phyloP scores from a whole-genome alignment of 2,888 invertebrate species.

The Pyrochroa serraticornis region DNA sequence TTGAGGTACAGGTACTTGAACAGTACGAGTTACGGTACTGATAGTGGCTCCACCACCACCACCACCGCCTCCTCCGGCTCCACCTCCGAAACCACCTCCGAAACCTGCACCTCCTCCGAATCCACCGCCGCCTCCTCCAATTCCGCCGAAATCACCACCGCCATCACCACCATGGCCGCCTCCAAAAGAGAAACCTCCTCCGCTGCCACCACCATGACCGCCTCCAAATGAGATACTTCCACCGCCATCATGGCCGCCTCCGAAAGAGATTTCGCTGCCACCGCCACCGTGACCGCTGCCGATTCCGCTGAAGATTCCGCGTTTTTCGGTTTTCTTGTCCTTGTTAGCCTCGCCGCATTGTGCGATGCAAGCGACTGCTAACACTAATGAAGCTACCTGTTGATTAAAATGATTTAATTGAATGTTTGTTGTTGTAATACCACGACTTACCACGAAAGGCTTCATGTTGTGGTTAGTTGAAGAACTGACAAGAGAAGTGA shows the following conservation, averaged over 20 bases:
- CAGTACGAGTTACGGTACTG: conserved; percentile 51
- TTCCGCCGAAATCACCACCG: conserved; percentile 33
- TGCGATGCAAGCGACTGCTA: conserved; percentile 45
- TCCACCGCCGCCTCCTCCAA: conserved; percentile 28
- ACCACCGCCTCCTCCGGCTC: conserved; percentile 37
- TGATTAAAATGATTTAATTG: not conserved
- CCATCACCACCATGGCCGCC: conserved; percentile 29
- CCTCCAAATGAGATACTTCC: conserved; percentile 27
- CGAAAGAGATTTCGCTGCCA: conserved; percentile 8
- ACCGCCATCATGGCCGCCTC: conserved; percentile 14
- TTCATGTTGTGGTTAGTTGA: conserved; percentile 37
- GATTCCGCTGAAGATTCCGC: conserved; percentile 43
- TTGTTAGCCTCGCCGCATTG: conserved; percentile 44
- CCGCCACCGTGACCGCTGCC: conserved; percentile 27
- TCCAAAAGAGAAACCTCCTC: conserved; percentile 21
- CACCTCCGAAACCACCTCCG: conserved; percentile 23
- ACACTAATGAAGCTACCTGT: conserved; percentile 39
- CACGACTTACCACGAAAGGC: conserved; percentile 39
- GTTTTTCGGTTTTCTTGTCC: conserved; percentile 42
- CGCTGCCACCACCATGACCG: conserved; percentile 28
- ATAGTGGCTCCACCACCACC: conserved; percentile 52
- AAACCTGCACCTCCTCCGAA: conserved; percentile 30
- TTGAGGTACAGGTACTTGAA: conserved; percentile 54
- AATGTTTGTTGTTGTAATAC: not conserved
- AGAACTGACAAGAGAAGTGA: conserved; percentile 34